These are phyloP conservation scores for Eubucco bourcierii DNA, from an alignment of 2,113 vertebrate genomes.

Conservation along the genomic window DNA sequence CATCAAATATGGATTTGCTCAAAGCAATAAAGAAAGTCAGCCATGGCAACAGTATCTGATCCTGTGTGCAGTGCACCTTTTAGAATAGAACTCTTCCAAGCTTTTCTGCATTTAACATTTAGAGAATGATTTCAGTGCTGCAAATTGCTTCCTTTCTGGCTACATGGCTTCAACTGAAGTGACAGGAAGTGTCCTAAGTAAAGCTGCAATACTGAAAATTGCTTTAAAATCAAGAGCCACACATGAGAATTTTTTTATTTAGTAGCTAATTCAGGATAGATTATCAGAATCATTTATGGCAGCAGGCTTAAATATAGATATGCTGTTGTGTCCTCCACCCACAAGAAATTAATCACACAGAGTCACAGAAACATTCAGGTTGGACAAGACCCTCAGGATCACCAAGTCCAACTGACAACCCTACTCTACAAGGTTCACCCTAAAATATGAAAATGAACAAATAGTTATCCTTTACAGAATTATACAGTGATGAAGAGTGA, in stretches of 20 bases:
- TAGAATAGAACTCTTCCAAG: not conserved
- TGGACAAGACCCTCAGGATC: too few relatives aligned
- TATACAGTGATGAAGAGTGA: not conserved
- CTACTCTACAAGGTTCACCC: too few relatives aligned
- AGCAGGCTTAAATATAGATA: not conserved
- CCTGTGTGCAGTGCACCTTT: not conserved
- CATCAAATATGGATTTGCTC: slow-evolving; percentile 50
- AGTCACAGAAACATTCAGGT: too few relatives aligned
- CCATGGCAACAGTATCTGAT: slow-evolving; percentile 47
- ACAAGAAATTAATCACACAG: not conserved
- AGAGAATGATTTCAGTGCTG: not conserved
- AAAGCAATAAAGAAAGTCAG: slow-evolving; percentile 48
- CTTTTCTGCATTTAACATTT: slow-evolving; percentile 13
- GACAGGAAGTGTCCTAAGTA: not conserved
- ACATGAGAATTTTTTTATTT: not conserved
- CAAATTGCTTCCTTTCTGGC: slow-evolving; percentile 10
- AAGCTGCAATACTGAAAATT: not conserved
- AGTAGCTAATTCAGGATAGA: not conserved
- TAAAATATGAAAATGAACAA: not conserved
- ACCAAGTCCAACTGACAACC: too few relatives aligned
- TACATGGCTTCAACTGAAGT: not conserved
- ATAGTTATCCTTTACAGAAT: not conserved
- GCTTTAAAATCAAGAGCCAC: not conserved
- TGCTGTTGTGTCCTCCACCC: not conserved
- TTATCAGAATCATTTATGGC: not conserved